phyloP scores from a whole-genome alignment of 2,797 vertebrate species.

The Capromys pilorides region DNA sequence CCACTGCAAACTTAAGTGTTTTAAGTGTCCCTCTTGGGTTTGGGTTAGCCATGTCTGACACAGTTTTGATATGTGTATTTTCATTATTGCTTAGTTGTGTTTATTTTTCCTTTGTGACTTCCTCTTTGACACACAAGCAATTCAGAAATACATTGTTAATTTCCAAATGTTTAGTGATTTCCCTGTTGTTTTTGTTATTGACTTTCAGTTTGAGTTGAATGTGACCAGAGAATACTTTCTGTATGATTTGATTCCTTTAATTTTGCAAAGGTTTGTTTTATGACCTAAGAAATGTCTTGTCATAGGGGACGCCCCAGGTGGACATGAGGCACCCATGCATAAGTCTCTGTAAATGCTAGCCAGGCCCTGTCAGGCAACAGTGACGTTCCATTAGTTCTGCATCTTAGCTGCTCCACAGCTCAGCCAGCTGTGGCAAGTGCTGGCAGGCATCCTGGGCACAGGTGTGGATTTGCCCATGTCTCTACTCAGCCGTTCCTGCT shows the following conservation, averaged over 20 bases:
- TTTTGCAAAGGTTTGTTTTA: not conserved
- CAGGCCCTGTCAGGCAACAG: not conserved
- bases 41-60: not conserved
- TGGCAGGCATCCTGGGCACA: not conserved
- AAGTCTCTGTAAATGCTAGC: not conserved
- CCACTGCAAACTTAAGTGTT: not conserved
- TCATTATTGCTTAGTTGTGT: not conserved
- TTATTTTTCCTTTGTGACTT: not conserved
- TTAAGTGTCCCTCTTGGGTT: not conserved
- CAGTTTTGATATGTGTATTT: not conserved
- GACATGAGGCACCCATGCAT: not conserved
- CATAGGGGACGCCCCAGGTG: not conserved
- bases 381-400: not conserved
- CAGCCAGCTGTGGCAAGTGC: not conserved
- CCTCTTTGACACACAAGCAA: not conserved
- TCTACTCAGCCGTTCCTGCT: not conserved
- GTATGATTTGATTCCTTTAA: not conserved
- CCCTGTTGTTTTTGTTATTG: not conserved
- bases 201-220: not conserved
- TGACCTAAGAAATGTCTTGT: not conserved
- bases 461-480: not conserved
- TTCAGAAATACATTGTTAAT: not conserved
- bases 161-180: not conserved
- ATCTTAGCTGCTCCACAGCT: not conserved
- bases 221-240: not conserved